Base-by-base conservation (phyloP, 1,140 invertebrate species). In the Zaprionus ghesquierei region DNA sequence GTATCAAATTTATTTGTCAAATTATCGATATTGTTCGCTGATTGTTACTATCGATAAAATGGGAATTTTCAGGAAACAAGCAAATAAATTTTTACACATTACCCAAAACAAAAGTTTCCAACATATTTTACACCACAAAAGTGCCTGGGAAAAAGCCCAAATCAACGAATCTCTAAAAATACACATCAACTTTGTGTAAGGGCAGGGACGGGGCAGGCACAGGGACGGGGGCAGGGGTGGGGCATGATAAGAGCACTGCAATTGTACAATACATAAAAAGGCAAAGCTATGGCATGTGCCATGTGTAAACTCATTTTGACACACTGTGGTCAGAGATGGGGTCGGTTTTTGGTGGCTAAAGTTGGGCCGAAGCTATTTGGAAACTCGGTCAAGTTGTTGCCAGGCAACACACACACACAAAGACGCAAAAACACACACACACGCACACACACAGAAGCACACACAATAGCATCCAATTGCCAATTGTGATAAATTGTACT, bases 401-500 rank as follows among this genome's bases (percentile, higher is more conserved):
- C 69, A 69, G 31, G 49, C 35, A 66, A 13, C 25, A 56, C 22
- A 61, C 5, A 50, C 6, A 54, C 61, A 62, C 18, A n/a, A n/a
- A n/a, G n/a, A n/a, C 5, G n/a, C n/a, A n/a, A n/a, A n/a, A n/a
- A 63, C 31, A 54, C 31, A 61, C 61, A 62, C 18, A 65, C 25
- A 61, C 51, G 59, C 29, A 44, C 18, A 46, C 23, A 59, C 25
- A 59, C 10, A 68, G 6, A 49, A 18, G 49, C 20, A 41, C n/a
- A 58, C 69, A 61, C 62, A 50, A 78, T 70, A 66, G 60, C 63
- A 69, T 70, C 82, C 82, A 87, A 87, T 87, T 82, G 84, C 72
- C 82, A 87, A 87, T 87, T 87, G 82, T 87, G 82, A 87, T 87
- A 87, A 87, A 87, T 87, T 79, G 82, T 87, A 87, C 81, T 87